Percentiles rank a stretch among this genome's conserved stretches.
Evolutionary conservation across 2,888 invertebrate genomes (phyloP).

Genomic region (Cerastis rubricosa): DNA sequence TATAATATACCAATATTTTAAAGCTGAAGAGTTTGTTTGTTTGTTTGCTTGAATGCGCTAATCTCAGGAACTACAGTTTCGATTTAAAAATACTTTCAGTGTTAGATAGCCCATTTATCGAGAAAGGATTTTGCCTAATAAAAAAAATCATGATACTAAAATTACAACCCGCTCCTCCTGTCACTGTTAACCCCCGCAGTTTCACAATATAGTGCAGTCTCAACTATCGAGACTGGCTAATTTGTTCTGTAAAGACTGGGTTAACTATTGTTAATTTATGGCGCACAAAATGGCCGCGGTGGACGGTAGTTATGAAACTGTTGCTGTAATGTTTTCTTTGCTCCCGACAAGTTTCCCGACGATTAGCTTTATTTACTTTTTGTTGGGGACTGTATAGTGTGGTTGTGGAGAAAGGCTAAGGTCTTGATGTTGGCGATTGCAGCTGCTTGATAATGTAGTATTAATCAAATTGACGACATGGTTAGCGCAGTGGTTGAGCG

Average conservation of each 20-base stretch:
- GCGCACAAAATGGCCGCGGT: constrained; percentile 51
- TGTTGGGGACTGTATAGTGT: constrained; percentile 10
- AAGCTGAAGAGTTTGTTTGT: too few relatives aligned
- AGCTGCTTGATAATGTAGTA: neutral
- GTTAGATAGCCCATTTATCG: too few relatives aligned
- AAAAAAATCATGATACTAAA: too few relatives aligned
- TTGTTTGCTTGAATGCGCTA: too few relatives aligned
- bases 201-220: constrained; percentile 60
- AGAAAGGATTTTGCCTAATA: too few relatives aligned
- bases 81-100: too few relatives aligned
- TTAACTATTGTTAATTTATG: constrained; percentile 74
- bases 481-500: too few relatives aligned
- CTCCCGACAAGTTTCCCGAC: constrained; percentile 34
- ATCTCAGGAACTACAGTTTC: too few relatives aligned
- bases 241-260: constrained; percentile 72
- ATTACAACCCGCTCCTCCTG: constrained; percentile 29
- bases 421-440: neutral
- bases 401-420: neutral
- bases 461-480: too few relatives aligned
- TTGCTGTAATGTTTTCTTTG: constrained; percentile 49
- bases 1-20: too few relatives aligned
- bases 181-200: neutral
- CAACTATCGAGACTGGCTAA: constrained; percentile 72
- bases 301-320: constrained; percentile 54
- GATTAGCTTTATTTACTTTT: constrained; percentile 58